Conservation (phyloP, 2,888 invertebrate genomes). For the Malthinus seriepunctatus region DNA sequence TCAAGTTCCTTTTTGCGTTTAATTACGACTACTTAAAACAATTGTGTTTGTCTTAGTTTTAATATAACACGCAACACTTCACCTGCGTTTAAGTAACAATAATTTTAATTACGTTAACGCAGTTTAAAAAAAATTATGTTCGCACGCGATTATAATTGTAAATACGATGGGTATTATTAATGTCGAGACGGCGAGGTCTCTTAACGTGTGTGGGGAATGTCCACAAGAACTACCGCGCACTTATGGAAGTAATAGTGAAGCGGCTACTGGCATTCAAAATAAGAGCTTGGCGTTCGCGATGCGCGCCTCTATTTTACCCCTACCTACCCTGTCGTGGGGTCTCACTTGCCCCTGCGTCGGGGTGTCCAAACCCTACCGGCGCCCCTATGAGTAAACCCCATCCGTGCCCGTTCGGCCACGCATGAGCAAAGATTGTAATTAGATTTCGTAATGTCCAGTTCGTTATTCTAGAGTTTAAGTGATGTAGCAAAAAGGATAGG, state of each 20-base stretch:
- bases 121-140: slow-evolving; percentile 17
- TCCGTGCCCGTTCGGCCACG: slow-evolving; percentile 50
- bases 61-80: slow-evolving; percentile 21
- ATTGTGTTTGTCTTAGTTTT: slow-evolving; percentile 3
- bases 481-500: slow-evolving; percentile 29
- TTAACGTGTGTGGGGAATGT: slow-evolving; percentile 28
- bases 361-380: slow-evolving; percentile 39
- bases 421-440: slow-evolving; percentile 59
- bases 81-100: slow-evolving; percentile 17
- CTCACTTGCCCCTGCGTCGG: slow-evolving; percentile 44
- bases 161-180: too few species aligned
- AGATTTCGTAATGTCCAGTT: slow-evolving; percentile 60
- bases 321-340: slow-evolving; percentile 50
- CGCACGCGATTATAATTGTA: slow-evolving; percentile 24
- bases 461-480: slow-evolving; percentile 45
- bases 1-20: neutral
- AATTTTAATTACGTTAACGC: slow-evolving; percentile 17
- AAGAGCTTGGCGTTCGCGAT: slow-evolving; percentile 33
- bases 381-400: slow-evolving; percentile 49
- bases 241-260: slow-evolving; percentile 29
- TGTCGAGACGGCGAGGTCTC: neutral
- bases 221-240: slow-evolving; percentile 31
- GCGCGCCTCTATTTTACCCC: slow-evolving; percentile 43
- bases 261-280: slow-evolving; percentile 36
- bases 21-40: neutral